A percentile compares a stretch with the other conserved stretches of the same genome.
Conservation (phyloP, 2,888 invertebrate genomes). For the Temnothorax unifasciatus region DNA sequence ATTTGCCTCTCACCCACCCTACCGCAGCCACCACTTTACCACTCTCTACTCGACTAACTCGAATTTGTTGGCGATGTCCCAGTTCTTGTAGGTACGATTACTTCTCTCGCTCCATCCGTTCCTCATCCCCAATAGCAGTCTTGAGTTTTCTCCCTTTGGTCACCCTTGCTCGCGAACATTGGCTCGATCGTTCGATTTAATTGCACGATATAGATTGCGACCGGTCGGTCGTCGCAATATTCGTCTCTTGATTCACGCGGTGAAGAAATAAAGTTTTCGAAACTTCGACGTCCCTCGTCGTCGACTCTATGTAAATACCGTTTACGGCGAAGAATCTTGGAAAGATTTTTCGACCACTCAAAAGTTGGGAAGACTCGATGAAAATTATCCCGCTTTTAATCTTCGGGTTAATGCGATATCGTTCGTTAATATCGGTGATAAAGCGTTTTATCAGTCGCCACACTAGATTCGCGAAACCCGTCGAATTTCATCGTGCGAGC, state of each 20-base stretch:
- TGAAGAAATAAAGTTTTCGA: background rate
- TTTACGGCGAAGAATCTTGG: background rate
- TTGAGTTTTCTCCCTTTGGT: constrained; percentile 44
- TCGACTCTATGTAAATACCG: background rate
- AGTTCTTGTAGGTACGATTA: constrained; percentile 78
- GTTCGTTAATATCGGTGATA: constrained; percentile 37
- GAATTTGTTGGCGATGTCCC: constrained; percentile 84
- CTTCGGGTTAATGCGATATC: constrained; percentile 28
- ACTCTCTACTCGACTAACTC: constrained; percentile 80
- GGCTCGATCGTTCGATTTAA: constrained; percentile 49
- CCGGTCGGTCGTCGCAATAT: constrained; percentile 6
- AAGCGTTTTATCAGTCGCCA: constrained; percentile 18
- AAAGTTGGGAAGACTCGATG: background rate
- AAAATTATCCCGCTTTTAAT: constrained; percentile 23
- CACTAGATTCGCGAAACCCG: background rate
- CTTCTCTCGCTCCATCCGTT: constrained; percentile 78
- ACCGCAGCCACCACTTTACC: constrained; percentile 80
- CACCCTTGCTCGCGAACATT: constrained; percentile 47
- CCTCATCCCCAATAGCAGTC: constrained; percentile 30
- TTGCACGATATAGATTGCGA: constrained; percentile 27
- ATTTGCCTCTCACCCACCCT: constrained; percentile 73
- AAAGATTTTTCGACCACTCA: background rate
- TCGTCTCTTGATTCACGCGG: background rate
- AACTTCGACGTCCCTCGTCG: background rate
- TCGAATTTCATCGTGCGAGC: constrained; percentile 61